phyloP scores from a whole-genome alignment of 2,113 vertebrate genomes.

The Pluvianellus socialis region DNA sequence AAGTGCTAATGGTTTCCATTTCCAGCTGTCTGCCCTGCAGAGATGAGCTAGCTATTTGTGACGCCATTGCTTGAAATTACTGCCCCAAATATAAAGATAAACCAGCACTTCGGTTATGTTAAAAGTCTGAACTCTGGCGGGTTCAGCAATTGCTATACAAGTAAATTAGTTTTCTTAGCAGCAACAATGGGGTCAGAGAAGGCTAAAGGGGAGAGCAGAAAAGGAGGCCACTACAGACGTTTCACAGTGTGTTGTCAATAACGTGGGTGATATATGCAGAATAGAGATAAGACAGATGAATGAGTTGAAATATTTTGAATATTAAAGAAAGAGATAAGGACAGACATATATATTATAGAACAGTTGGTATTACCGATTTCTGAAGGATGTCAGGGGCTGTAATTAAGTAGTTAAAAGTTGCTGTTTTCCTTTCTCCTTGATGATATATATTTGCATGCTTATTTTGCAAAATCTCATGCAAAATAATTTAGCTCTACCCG shows the following conservation, averaged over 20 bases:
- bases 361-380: neutral
- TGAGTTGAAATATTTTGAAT: neutral
- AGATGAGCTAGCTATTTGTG: neutral
- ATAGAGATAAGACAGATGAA: neutral
- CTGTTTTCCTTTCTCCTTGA: neutral
- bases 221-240: neutral
- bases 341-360: neutral
- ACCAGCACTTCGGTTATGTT: neutral
- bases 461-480: neutral
- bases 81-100: neutral
- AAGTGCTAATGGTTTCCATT: neutral
- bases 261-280: neutral
- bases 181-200: neutral
- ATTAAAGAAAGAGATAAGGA: neutral
- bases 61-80: neutral
- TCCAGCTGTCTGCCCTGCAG: neutral
- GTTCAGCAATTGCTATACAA: neutral
- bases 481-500: neutral
- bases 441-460: neutral
- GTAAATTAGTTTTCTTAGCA: constrained; percentile 1
- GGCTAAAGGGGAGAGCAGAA: neutral
- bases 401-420: neutral
- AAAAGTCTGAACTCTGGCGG: neutral
- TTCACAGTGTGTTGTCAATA: neutral
- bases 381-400: neutral